Percentiles rank a stretch among this genome's conserved stretches.
These are phyloP conservation scores for Drosophila neocordata DNA, from an alignment of 1,140 invertebrate species.

Conservation along the genomic window DNA sequence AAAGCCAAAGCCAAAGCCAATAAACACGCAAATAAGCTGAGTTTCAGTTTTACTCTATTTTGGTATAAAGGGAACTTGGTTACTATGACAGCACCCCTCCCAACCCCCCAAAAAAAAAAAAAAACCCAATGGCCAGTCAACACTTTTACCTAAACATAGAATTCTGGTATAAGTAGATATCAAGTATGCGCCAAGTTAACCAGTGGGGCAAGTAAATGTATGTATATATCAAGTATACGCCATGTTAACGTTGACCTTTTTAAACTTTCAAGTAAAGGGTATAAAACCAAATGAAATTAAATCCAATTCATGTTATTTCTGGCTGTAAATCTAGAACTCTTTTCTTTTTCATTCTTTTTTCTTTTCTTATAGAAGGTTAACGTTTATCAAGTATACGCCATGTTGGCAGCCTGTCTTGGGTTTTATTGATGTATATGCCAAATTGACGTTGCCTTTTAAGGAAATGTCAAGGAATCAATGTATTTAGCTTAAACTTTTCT, in stretches of 20 bases:
- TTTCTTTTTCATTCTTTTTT: not conserved
- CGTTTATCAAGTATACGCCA: not conserved
- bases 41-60: constrained; percentile 36
- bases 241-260: not conserved
- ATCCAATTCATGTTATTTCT: not conserved
- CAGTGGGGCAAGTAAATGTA: constrained; percentile 8
- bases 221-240: constrained; percentile 49
- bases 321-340: not conserved
- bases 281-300: not conserved
- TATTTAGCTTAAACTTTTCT: not conserved
- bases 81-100: constrained; percentile 23
- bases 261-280: not conserved
- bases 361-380: not conserved
- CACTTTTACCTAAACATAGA: not conserved
- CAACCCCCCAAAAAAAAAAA: no score
- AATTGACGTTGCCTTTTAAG: not conserved
- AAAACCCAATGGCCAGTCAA: not conserved
- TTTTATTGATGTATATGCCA: not conserved
- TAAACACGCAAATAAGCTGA: constrained; percentile 76
- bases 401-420: not conserved
- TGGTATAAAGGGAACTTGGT: constrained; percentile 9
- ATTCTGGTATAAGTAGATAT: constrained; percentile 34
- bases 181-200: constrained; percentile 43
- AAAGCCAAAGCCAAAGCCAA: constrained; percentile 54
- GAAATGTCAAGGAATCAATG: not conserved